A percentile compares a stretch with the other conserved stretches of the same genome.
Conservation (phyloP, 2,888 invertebrate genomes). For the Scelioninae gen. 1 region DNA sequence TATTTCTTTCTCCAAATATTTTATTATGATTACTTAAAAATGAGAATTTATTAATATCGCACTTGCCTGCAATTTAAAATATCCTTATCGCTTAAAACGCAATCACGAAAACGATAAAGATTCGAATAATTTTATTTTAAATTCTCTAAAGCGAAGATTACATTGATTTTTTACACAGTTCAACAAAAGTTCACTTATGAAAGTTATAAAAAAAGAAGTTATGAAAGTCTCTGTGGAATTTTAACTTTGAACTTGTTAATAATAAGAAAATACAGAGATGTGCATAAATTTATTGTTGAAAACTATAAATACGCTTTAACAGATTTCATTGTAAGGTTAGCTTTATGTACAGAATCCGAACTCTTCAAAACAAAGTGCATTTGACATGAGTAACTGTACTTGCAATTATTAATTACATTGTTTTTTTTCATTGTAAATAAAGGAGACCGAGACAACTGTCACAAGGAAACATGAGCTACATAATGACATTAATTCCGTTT, state of each 20-base stretch:
- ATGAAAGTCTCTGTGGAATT: neutral
- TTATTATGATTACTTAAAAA: neutral
- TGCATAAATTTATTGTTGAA: neutral
- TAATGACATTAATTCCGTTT: conserved; percentile 36
- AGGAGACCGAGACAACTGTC: conserved; percentile 4
- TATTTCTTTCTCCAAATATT: neutral
- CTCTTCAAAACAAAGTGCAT: conserved; percentile 14
- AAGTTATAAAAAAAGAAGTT: neutral
- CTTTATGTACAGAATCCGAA: neutral
- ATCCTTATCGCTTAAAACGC: neutral
- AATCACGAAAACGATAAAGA: too few species aligned
- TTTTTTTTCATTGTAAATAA: conserved; percentile 14
- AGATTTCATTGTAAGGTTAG: neutral
- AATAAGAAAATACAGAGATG: neutral
- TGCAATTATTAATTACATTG: conserved; percentile 17
- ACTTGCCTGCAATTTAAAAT: neutral
- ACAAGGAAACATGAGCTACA: conserved; percentile 29
- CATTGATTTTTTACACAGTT: too few species aligned
- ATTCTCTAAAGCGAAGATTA: too few species aligned
- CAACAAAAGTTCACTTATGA: neutral
- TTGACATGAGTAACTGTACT: conserved; percentile 9
- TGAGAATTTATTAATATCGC: neutral
- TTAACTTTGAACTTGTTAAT: neutral
- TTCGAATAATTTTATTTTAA: too few species aligned
- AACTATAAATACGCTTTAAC: conserved; percentile 8